Percentiles rank a stretch among this genome's conserved stretches.
Evolutionary conservation across 2,113 vertebrate genomes (phyloP).

Genomic region (Micronycteris hirsuta): DNA sequence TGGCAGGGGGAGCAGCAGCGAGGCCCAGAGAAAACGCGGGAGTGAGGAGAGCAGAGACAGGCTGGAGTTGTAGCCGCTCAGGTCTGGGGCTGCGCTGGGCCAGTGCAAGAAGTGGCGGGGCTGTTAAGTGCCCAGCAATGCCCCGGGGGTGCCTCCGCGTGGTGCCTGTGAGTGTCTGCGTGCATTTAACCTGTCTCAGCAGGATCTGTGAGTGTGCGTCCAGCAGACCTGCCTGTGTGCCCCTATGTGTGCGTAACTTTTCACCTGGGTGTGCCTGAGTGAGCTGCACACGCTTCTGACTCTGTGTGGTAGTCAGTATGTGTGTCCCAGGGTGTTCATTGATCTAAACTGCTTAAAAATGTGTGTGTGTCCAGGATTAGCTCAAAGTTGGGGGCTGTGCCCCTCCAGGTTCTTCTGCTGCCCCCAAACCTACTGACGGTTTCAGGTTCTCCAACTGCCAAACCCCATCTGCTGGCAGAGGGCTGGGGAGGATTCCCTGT

Average conservation of each 20-base stretch:
- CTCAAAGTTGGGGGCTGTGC: neutral
- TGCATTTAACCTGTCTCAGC: neutral
- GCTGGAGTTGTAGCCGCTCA: rapidly evolving
- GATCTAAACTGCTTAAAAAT: neutral
- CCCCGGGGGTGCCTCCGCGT: neutral
- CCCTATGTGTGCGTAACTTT: neutral
- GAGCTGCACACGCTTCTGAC: neutral
- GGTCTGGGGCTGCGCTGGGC: rapidly evolving
- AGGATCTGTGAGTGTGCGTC: neutral
- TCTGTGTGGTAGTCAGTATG: too few species aligned
- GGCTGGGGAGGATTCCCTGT: neutral
- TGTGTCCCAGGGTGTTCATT: neutral
- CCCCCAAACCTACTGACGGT: neutral
- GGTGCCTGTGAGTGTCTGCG: neutral
- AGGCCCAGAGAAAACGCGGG: too few species aligned
- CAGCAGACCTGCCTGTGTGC: neutral
- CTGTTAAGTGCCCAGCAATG: neutral
- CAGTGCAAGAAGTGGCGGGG: neutral
- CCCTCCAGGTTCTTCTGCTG: neutral
- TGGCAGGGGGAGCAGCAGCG: rapidly evolving
- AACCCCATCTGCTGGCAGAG: neutral
- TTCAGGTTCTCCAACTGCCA: neutral
- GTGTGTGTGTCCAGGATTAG: neutral
- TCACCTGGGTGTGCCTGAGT: neutral
- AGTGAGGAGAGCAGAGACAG: rapidly evolving